Conservation (phyloP, 2,797 vertebrate species). For the Micropoecilia bifurca region DNA sequence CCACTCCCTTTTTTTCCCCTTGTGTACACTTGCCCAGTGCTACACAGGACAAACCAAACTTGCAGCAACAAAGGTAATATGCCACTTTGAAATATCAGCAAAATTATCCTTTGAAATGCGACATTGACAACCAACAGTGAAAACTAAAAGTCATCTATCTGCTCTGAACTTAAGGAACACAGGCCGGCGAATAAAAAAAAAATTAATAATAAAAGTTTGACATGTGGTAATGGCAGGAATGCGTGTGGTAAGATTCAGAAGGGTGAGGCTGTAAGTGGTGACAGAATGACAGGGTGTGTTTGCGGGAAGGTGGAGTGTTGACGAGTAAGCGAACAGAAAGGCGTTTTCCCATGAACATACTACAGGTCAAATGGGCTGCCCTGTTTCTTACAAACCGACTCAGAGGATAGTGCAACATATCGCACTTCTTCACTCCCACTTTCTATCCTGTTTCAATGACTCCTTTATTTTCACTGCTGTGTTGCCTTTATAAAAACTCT, state of each 20-base stretch:
- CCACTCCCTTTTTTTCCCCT: constrained; percentile 64
- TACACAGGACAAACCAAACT: constrained; percentile 15
- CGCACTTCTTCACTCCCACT: constrained; percentile 53
- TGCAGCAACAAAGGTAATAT: not conserved
- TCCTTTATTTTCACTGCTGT: constrained; percentile 9
- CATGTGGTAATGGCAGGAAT: not conserved
- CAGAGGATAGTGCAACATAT: constrained; percentile 61
- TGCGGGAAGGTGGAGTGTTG: constrained; percentile 24
- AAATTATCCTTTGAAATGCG: not conserved
- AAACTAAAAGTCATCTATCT: not conserved
- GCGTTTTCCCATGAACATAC: constrained; percentile 63
- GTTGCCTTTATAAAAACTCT: not conserved
- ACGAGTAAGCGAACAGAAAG: constrained; percentile 34
- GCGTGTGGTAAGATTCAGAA: not conserved
- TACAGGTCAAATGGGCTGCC: constrained; percentile 36
- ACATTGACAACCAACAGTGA: not conserved
- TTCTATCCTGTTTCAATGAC: constrained; percentile 26
- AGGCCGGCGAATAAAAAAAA: not conserved
- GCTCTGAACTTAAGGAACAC: not conserved
- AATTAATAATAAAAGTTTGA: constrained; percentile 1
- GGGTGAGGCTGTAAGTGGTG: constrained; percentile 47
- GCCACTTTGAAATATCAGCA: constrained; percentile 20
- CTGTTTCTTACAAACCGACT: constrained; percentile 48
- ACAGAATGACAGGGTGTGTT: constrained; percentile 67
- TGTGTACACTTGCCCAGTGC: constrained; percentile 21